Percentiles rank a stretch among this genome's conserved stretches.
phyloP scores from a whole-genome alignment of 1,140 invertebrate genomes.

The Diachasmimorpha longicaudata region DNA sequence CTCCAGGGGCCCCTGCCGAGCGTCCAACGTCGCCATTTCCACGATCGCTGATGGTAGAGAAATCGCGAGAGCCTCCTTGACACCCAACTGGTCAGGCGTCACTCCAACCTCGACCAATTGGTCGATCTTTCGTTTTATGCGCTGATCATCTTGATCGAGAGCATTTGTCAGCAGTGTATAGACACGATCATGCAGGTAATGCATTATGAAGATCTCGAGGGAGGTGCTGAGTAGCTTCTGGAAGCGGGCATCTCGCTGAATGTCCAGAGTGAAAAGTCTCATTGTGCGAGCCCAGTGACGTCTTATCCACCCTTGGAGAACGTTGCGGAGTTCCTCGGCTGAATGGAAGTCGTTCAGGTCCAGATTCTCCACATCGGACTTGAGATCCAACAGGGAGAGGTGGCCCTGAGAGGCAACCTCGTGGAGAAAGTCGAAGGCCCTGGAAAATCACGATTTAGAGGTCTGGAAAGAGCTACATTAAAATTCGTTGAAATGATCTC shows the following conservation, averaged over 20 bases:
- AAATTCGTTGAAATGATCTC: too few species aligned
- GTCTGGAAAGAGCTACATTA: too few species aligned
- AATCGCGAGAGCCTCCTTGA: slow-evolving; percentile 35
- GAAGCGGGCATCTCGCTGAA: slow-evolving; percentile 47
- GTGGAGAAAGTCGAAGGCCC: slow-evolving; percentile 39
- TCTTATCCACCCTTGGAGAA: slow-evolving; percentile 41
- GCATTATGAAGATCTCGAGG: slow-evolving; percentile 46
- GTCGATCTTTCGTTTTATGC: slow-evolving; percentile 38
- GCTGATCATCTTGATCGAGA: slow-evolving; percentile 35
- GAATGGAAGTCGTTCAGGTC: slow-evolving; percentile 28
- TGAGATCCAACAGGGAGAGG: slow-evolving; percentile 25
- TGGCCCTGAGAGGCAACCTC: slow-evolving; percentile 24
- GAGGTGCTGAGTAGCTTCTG: slow-evolving; percentile 44
- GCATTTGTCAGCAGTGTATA: slow-evolving; percentile 36
- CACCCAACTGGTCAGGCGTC: slow-evolving; percentile 45
- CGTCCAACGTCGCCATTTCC: slow-evolving; percentile 43
- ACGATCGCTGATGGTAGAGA: slow-evolving; percentile 45
- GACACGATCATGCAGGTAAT: slow-evolving; percentile 40
- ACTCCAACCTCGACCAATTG: slow-evolving; percentile 33
- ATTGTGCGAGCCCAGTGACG: slow-evolving; percentile 43
- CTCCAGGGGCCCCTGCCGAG: slow-evolving; percentile 40
- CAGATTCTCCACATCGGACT: slow-evolving; percentile 28
- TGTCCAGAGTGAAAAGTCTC: slow-evolving; percentile 36
- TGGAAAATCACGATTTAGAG: slow-evolving; percentile 17
- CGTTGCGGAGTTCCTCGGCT: slow-evolving; percentile 35